These are phyloP conservation scores for Marmota monax DNA, from an alignment of 2,113 vertebrate genomes.

Conservation along the genomic window DNA sequence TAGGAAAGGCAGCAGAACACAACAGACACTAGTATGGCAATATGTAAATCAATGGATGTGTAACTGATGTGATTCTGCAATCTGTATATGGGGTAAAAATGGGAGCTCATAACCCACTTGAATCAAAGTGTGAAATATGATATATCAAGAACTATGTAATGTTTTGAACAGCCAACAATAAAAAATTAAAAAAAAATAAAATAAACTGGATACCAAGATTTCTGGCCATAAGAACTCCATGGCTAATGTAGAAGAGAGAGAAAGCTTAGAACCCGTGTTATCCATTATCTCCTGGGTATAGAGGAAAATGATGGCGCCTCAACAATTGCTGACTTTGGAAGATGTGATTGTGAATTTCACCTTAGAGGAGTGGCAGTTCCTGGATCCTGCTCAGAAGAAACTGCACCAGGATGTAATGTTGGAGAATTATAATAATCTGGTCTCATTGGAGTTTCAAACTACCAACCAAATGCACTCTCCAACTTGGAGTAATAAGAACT, in stretches of 20 bases:
- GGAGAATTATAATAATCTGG: constrained; percentile 55
- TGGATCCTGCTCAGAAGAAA: not conserved
- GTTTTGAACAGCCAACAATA: no score
- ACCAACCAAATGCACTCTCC: constrained; percentile 87
- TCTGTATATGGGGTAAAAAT: no score
- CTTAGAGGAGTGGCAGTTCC: constrained; percentile 53
- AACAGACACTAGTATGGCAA: no score
- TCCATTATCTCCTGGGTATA: not conserved
- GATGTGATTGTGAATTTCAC: constrained; percentile 1
- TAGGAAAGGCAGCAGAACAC: no score
- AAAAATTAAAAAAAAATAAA: no score
- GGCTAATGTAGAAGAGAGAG: not conserved
- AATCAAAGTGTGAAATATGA: no score
- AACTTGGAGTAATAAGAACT: constrained; percentile 86
- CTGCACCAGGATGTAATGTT: not conserved
- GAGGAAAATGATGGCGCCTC: constrained; percentile 50
- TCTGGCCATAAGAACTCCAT: not conserved
- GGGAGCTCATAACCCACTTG: no score
- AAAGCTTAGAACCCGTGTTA: not conserved
- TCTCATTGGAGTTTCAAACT: constrained; percentile 13
- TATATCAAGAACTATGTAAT: no score
- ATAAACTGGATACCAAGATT: not conserved
- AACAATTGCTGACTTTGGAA: not conserved
- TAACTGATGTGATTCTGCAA: no score
- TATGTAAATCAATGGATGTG: no score